Base-by-base conservation (phyloP, 2,888 invertebrate species). In the Halictus quadricinctus region DNA sequence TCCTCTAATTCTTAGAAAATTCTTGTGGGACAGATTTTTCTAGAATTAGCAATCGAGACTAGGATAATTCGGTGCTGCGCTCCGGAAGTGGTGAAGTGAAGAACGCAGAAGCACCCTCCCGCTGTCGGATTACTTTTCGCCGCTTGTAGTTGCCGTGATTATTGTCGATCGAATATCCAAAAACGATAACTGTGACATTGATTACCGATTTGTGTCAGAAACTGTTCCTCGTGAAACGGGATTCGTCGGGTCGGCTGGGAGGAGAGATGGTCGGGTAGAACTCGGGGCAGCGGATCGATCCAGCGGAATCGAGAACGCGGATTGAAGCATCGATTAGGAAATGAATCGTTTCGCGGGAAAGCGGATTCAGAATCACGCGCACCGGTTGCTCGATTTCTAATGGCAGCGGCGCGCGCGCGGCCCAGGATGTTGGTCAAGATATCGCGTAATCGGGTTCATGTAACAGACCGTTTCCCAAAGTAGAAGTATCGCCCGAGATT, bases 381-480 rank as follows among this genome's bases (percentile, higher is more conserved):
- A 69, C 70, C 70, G 70, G 70, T 70, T 54, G 48, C 36, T 60
- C 41, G 70, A 18, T 72, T 78, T 64, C n/a, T 72, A 58, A 46
- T 36, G 64, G 13, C 18, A 15, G 29, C 36, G 13, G 60, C 15
- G 58, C 8, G 43, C 36, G 66, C 41, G 41, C 36, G 15, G 75
- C 80, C 50, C 21, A 15, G 82, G 83, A 75, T 81, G 74, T 70
- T 83, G 78, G 75, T 60, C 75, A 69, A 72, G 58, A 72, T 78
- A 83, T 82, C 76, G 60, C 43, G 48, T 82, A 77, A 78, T 77
- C 74, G 36, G n/a, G 78, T 72, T 84, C 78, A 78, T 79, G 70
- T 84, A 84, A 74, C 69, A 43, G 74, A 82, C 46, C 72, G 74
- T 73, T 86, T 64, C 64, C 64, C 36, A 80, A 88, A 82, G 74